Conservation (phyloP, 2,888 invertebrate genomes). For the Zygogramma bicolorata region DNA sequence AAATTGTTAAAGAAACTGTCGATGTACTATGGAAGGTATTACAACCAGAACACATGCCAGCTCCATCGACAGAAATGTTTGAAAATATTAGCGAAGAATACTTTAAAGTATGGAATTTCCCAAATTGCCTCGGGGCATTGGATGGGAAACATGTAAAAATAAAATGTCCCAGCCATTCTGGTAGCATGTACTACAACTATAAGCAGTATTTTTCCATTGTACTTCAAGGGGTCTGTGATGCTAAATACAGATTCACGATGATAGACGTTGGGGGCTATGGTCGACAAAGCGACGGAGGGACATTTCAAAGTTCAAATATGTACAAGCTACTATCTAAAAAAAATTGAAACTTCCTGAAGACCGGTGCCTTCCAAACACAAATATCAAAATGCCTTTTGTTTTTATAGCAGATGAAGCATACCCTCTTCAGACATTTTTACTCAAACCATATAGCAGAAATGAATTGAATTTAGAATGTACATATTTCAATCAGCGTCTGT, state of each 20-base stretch:
- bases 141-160: background rate
- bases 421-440: background rate
- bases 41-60: background rate
- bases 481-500: constrained; percentile 36
- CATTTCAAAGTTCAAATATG: constrained; percentile 5
- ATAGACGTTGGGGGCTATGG: constrained; percentile 42
- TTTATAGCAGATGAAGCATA: constrained; percentile 21
- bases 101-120: background rate
- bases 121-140: background rate
- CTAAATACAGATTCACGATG: constrained; percentile 38
- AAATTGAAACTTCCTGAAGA: background rate
- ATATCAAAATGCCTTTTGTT: background rate
- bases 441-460: constrained; percentile 10
- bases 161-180: constrained; percentile 25
- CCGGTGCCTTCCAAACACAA: background rate
- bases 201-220: constrained; percentile 40
- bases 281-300: constrained; percentile 24
- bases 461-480: constrained; percentile 1
- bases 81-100: background rate
- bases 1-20: background rate
- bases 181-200: constrained; percentile 35
- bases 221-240: constrained; percentile 38
- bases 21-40: background rate
- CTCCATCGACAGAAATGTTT: background rate
- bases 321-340: background rate